Evolutionary conservation across 1,140 invertebrate species (phyloP), one percentile per base, ranked within the genome.

Genomic region (Palaemon carinicauda): DNA sequence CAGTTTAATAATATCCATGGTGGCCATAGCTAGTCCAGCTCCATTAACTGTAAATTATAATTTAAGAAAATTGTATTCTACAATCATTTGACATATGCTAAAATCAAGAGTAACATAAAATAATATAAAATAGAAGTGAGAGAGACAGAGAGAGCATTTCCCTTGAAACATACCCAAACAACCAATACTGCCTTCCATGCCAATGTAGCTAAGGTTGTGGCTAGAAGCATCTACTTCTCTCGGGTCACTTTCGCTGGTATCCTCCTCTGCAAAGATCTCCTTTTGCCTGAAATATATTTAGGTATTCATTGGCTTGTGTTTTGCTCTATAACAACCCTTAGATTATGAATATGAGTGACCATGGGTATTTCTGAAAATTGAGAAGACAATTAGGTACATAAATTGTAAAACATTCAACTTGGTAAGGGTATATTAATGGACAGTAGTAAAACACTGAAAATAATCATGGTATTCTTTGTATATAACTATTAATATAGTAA

Each of bases 151-250:
- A 75, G 21, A 82, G 14, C 29, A 82, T 91, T 90, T 56, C 12
- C 9, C 19, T 9, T 27, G 1, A 52, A 53, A 75, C 90, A 90
- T 91, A 95, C 95, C 95, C 89, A 97, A 92, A 91, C 96, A 97
- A 75, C 97, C 99, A 91, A 99, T 99, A 92, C 99, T 99, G 80
- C 99, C 99, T 92, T 98, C 95, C 96, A 99, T 96, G 88, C 96
- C 96, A 90, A 99, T 98, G 91, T 99, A 99, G 91, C 98, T 99
- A 12, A 99, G 93, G 92, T 98, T 97, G 89, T 95, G 96, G 91
- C 97, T 96, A 14, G 96, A 95, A 21, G 98, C 98, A 90, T 97
- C 95, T 1, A 98, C 96, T 93, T 99, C 98, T 90, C 98, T 96
- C 53, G 95, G 93, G 92, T 99, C 97, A 91, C 98, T 97, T 92